Evolutionary conservation across 2,888 invertebrate genomes (phyloP).

Genomic region (Melanostoma scalare): DNA sequence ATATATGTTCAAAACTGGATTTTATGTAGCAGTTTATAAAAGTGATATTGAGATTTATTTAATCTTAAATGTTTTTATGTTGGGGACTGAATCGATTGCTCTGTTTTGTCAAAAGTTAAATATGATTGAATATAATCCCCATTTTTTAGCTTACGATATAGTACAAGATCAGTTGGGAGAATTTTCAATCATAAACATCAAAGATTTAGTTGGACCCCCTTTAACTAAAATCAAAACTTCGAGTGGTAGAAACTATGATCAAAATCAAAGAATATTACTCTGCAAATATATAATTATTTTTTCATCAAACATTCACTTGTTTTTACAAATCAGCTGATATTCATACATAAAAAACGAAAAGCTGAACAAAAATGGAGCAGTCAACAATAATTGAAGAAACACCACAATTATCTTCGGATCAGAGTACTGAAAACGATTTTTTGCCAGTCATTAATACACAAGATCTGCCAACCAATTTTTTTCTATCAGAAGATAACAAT

Average conservation of each 20-base stretch:
- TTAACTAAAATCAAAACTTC: background rate
- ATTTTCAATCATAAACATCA: slow-evolving; percentile 3
- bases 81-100: background rate
- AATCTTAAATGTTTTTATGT: slow-evolving; percentile 4
- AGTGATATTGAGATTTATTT: slow-evolving; percentile 9
- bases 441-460: no score
- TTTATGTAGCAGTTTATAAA: slow-evolving; percentile 6
- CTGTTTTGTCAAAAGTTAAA: slow-evolving; percentile 9
- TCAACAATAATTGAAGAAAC: no score
- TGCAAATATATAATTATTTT: no score
- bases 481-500: no score
- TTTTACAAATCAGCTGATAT: no score
- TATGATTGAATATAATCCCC: background rate
- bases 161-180: slow-evolving; percentile 6
- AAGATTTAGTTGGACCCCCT: background rate
- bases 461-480: no score
- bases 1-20: slow-evolving; percentile 10
- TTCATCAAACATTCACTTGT: no score
- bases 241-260: slow-evolving; percentile 12
- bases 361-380: no score
- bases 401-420: no score
- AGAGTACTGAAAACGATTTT: no score
- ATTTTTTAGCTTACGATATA: background rate
- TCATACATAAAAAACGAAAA: no score
- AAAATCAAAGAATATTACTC: slow-evolving; percentile 12